Evolutionary conservation across 1,140 invertebrate genomes (phyloP).

Genomic region (Acyrthosiphon pisum): DNA sequence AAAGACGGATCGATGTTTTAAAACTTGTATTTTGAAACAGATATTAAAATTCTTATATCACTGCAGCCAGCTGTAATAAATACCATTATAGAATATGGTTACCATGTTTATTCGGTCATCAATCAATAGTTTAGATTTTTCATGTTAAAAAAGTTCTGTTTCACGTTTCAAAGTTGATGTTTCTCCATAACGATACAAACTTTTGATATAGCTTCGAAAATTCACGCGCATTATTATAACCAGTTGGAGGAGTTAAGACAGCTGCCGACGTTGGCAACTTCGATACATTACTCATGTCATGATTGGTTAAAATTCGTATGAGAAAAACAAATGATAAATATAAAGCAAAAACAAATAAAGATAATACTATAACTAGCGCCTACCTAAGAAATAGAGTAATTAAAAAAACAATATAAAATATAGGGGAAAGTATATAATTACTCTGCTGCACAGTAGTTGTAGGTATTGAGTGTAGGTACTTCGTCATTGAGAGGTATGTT

Average conservation of each 20-base stretch:
- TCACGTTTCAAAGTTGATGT: slow-evolving; percentile 7
- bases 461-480: too few species aligned
- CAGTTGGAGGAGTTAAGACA: slow-evolving; percentile 27
- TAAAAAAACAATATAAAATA: neutral
- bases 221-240: slow-evolving; percentile 6
- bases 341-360: neutral
- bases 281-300: slow-evolving; percentile 24
- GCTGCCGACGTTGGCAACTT: slow-evolving; percentile 23
- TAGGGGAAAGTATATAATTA: too few species aligned
- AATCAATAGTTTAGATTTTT: slow-evolving; percentile 24
- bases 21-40: neutral
- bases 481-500: too few species aligned
- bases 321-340: neutral
- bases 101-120: neutral
- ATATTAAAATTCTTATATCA: neutral
- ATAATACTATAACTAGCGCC: neutral
- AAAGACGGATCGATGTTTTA: neutral
- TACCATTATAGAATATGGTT: neutral
- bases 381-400: neutral
- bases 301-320: neutral
- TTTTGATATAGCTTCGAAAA: neutral
- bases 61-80: neutral
- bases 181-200: neutral
- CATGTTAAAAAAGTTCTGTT: neutral
- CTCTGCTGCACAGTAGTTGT: too few species aligned